Base-by-base conservation (phyloP, 2,113 vertebrate species). In the Sclerurus mexicanus region DNA sequence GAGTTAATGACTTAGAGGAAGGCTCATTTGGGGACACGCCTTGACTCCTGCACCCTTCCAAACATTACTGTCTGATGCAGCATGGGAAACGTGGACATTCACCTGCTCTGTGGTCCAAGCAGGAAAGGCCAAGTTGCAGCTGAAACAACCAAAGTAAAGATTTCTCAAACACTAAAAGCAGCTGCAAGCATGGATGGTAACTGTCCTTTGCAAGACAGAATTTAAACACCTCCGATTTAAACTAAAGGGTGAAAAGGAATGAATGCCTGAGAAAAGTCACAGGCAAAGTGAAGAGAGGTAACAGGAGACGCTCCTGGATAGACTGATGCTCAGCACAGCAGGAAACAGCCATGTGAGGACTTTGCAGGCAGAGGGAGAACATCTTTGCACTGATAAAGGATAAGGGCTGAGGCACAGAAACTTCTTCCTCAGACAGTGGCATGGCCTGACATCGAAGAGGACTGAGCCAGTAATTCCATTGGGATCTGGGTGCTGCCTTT, bases 101-200 rank as follows among this genome's bases (percentile, higher is more conserved):
- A 37, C 12, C 19, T 30, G 23, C 33, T 56, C 27, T n/a, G 24
- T 13, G n/a, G 33, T 50, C 33, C 27, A 15, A 42, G 47, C 39
- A 85, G 56, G 39, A 78, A 46, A 47, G 23, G 47, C 30, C 35
- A 74, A 82, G 39, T 69, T 74, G 64, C 12, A 39, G 49, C 11
- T 52, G 39, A 14, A 30, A 6, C 2, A 13, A n/a, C 9, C 0
- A 0, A 77, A 17, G 11, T 24, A 23, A 5, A 37, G 8, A 7
- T 63, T 77, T 64, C 40, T 53, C 27, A 47, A 47, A 56, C 7
- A 46, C 14, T 30, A 5, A 23, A 9, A 19, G 19, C 25, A 25
- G 4, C 19, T n/a, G 37, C n/a, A 52, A 77, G 21, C 13, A 4
- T 1, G 11, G 52, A 14, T 28, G 9, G 8, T 9, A 5, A 5